phyloP scores from a whole-genome alignment of 2,797 vertebrate genomes.

The Rachycentron canadum region DNA sequence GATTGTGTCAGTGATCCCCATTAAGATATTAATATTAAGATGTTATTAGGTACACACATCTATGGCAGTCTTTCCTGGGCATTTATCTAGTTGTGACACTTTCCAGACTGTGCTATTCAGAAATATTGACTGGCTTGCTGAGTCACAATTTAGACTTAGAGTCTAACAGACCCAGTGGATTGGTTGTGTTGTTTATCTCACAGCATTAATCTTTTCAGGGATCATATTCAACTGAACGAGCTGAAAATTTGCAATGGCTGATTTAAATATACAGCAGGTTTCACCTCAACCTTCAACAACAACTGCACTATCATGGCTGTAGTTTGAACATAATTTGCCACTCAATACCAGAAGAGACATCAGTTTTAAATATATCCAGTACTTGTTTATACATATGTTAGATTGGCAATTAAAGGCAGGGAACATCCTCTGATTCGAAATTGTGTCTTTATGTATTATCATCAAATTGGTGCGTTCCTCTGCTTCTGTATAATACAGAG shows the following conservation, averaged over 20 bases:
- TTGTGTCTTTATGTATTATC: not conserved
- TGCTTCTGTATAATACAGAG: constrained; percentile 31
- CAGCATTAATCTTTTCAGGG: not conserved
- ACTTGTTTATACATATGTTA: not conserved
- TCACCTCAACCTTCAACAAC: not conserved
- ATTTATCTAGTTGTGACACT: constrained; percentile 1
- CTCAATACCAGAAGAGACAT: not conserved
- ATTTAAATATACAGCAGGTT: too few relatives aligned
- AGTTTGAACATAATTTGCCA: not conserved
- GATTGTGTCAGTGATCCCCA: not conserved
- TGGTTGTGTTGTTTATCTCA: not conserved
- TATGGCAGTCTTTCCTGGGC: not conserved
- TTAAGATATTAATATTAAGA: not conserved
- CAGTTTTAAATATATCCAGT: not conserved
- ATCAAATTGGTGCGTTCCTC: constrained; percentile 28
- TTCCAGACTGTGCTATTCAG: not conserved
- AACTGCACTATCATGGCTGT: not conserved
- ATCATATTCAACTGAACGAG: not conserved
- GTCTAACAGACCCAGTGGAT: not conserved
- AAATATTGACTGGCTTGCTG: not conserved
- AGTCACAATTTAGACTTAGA: not conserved
- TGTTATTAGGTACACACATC: not conserved
- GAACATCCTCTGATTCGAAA: not conserved
- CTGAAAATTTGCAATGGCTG: too few relatives aligned
- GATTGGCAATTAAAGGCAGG: not conserved